Conservation (phyloP, 2,797 vertebrate genomes). For the Eurystomus glaucurus region DNA sequence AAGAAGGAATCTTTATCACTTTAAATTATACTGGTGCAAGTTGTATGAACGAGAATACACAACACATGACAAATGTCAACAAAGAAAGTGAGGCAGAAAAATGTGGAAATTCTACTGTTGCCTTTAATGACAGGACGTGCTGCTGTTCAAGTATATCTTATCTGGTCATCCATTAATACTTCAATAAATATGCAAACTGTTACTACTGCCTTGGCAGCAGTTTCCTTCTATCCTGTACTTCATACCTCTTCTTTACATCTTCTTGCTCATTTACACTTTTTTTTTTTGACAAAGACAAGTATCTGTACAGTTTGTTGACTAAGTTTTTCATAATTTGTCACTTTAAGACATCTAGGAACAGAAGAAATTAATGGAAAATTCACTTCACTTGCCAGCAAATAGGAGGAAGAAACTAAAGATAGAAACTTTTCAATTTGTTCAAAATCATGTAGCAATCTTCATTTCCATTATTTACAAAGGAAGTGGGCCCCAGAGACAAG, state of each 20-base stretch:
- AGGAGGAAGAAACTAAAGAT: neutral
- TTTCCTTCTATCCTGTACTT: neutral
- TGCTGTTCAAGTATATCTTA: neutral
- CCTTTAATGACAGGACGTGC: neutral
- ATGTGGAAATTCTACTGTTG: neutral
- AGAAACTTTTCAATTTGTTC: constrained; percentile 6
- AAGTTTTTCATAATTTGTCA: neutral
- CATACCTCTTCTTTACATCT: neutral
- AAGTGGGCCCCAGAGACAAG: neutral
- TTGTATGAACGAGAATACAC: neutral
- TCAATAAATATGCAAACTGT: neutral
- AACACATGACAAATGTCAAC: neutral
- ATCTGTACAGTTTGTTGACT: neutral
- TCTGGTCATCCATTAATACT: neutral
- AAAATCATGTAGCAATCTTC: constrained; percentile 38
- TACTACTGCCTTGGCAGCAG: neutral
- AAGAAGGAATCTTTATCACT: neutral
- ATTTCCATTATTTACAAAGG: neutral
- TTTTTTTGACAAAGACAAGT: neutral
- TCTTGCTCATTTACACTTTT: neutral
- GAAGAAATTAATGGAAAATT: constrained; percentile 1
- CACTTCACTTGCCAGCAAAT: neutral
- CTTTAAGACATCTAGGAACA: neutral
- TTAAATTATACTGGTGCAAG: neutral
- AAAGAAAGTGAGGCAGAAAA: neutral